Conservation (phyloP, 2,797 vertebrate genomes). For the Myripristis jacobus region DNA sequence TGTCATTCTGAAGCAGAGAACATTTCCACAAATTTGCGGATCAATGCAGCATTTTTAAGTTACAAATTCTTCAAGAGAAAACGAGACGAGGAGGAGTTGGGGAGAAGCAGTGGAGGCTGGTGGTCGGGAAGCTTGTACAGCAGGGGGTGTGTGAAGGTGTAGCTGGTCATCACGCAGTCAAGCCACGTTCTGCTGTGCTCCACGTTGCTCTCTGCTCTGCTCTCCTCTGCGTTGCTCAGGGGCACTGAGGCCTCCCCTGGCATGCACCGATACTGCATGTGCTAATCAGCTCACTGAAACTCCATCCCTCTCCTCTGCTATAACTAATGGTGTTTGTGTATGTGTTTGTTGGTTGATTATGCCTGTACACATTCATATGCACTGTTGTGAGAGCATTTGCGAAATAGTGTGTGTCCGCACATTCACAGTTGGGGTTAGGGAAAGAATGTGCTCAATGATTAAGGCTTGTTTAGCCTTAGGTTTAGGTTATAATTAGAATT, state of each 20-base stretch:
- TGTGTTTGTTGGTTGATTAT: not conserved
- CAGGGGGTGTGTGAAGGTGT: constrained; percentile 53
- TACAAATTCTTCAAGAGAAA: constrained; percentile 37
- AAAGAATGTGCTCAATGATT: no score
- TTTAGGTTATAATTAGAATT: no score
- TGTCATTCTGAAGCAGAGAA: constrained; percentile 58
- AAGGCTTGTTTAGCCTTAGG: no score
- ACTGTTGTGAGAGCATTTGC: no score
- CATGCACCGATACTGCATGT: constrained; percentile 61
- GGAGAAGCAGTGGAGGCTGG: constrained; percentile 40
- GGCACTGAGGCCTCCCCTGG: constrained; percentile 56
- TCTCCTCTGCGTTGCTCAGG: constrained; percentile 55
- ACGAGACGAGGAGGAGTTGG: constrained; percentile 9
- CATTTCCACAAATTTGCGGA: constrained; percentile 35
- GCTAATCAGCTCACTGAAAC: constrained; percentile 58
- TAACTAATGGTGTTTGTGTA: constrained; percentile 16
- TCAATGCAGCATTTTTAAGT: constrained; percentile 39
- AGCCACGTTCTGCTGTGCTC: constrained; percentile 39
- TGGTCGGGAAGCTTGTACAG: constrained; percentile 55
- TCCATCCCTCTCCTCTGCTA: constrained; percentile 37
- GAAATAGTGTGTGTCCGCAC: no score
- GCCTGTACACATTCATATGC: no score
- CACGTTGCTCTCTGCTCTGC: constrained; percentile 55
- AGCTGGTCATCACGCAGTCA: constrained; percentile 58
- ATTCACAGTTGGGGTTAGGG: no score